Base-by-base conservation (phyloP, 2,888 invertebrate genomes). In the Apodemia mormo region DNA sequence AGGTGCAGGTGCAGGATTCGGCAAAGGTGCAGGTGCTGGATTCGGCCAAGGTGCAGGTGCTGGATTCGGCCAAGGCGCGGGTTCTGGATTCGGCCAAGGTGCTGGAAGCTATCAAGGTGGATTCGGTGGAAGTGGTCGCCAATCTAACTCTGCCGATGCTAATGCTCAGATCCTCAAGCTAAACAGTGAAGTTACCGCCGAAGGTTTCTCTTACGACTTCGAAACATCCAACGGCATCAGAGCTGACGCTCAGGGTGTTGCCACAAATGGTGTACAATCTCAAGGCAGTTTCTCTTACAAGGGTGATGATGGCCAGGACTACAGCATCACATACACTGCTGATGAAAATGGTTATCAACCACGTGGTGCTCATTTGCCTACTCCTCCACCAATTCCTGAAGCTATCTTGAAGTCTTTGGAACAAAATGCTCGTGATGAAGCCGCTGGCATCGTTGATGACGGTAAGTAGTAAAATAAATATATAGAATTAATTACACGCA, bases 221-320 rank as follows among this genome's bases (percentile, higher is more conserved):
- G 93, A 93, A 73, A 93, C 93, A 2, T 92, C 92, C 4, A 93
- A 93, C 76, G 93, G 93, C 0, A 93, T 93, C 80, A 87, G 89
- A 37, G 93, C 93, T 82, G 92, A 93, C 45, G 93, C 93, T 0
- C 81, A 84, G 7, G 93, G 93, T 8, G 89, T 90, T 0, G 93
- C 92, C 61, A 89, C 92, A 29, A 92, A 92, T 37, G 93, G 93
- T 1, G 92, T 93, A 0, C 92, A 92, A 77, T 90, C 90, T n/a
- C 90, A 92, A 43, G 93, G 93, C 7, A 90, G 89, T 83, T 93
- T 92, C 77, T 85, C 84, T 0, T 93, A 92, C 87, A 92, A 92
- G 83, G 93, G 93, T 43, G 92, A 92, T 68, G 93, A 93, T 80
- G 93, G 93, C 65, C 92, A 92, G 75, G 92, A 92, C 79, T 93